These are phyloP conservation scores for Motacilla alba DNA, from an alignment of 2,113 vertebrate genomes.

Conservation along the genomic window DNA sequence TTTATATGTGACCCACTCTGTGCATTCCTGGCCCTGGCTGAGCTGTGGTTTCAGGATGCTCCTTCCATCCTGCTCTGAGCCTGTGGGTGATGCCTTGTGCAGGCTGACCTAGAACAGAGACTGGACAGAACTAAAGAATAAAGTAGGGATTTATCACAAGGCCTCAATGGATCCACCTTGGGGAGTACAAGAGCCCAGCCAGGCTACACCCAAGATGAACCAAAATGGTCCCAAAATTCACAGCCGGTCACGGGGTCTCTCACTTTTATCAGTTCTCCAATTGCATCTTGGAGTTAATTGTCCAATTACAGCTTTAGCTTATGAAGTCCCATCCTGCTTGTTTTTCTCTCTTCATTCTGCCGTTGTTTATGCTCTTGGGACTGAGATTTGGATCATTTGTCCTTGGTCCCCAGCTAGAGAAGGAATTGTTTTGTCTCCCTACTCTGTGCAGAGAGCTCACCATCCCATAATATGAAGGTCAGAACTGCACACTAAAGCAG, in stretches of 20 bases:
- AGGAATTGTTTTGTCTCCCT: not conserved
- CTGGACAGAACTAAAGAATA: not conserved
- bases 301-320: not conserved
- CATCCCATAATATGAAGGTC: not conserved
- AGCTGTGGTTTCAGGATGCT: not conserved
- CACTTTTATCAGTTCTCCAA: not conserved
- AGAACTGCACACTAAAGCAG: not conserved
- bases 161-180: not conserved
- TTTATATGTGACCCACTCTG: not conserved
- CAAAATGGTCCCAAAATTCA: not conserved
- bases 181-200: not conserved
- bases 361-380: not conserved
- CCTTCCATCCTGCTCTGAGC: not conserved
- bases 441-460: not conserved
- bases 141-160: not conserved
- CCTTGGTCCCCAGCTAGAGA: not conserved
- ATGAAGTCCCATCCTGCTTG: not conserved
- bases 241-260: accelerated
- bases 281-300: not conserved
- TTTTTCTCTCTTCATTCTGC: not conserved
- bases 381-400: not conserved
- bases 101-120: not conserved
- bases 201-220: not conserved
- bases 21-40: accelerated
- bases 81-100: not conserved